Evolutionary conservation across 2,797 vertebrate species (phyloP).

Genomic region (Bradypus variegatus): DNA sequence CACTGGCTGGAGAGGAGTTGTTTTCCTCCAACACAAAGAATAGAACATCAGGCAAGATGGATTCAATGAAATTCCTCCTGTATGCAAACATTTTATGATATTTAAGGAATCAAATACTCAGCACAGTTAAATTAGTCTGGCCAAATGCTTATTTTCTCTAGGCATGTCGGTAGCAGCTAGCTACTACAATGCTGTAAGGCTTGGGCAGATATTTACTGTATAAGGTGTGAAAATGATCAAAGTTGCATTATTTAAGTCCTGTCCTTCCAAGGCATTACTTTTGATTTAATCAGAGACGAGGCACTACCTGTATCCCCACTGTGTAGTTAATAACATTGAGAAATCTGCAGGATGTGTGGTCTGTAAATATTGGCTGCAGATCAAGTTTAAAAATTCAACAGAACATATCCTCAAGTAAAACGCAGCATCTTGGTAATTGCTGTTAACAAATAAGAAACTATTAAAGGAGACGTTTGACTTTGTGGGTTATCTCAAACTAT

Average conservation of each 20-base stretch:
- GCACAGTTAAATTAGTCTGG: background rate
- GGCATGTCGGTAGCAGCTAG: background rate
- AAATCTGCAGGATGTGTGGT: background rate
- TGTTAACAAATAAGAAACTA: background rate
- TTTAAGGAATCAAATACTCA: background rate
- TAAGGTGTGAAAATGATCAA: background rate
- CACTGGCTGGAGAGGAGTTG: conserved; percentile 2
- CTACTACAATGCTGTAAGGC: background rate
- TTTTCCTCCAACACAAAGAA: background rate
- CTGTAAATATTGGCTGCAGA: background rate
- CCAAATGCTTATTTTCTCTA: background rate
- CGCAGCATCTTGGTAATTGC: background rate
- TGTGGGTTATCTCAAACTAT: background rate
- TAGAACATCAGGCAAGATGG: background rate
- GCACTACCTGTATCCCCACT: background rate
- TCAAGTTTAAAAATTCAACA: background rate
- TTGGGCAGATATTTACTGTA: background rate
- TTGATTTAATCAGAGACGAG: background rate
- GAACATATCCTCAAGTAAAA: background rate
- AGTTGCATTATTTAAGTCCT: background rate
- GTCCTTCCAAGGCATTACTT: background rate
- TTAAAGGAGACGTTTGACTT: background rate
- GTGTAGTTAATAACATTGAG: background rate
- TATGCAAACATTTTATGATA: background rate
- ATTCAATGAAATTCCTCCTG: background rate